Base-by-base conservation (phyloP, 2,888 invertebrate species). In the Graphium colonna region DNA sequence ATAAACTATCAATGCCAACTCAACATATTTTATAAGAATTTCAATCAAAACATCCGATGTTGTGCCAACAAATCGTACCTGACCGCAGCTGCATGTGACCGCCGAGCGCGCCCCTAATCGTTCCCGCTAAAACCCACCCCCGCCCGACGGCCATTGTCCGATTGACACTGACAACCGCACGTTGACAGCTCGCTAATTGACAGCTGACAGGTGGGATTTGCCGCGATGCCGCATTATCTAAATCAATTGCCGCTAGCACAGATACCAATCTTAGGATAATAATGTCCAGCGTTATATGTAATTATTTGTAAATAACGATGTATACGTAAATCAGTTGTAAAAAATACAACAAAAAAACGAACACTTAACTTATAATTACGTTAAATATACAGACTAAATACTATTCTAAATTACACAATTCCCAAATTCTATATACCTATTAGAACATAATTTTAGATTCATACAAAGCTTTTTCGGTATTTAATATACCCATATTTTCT, bases 161-260 rank as follows among this genome's bases (percentile, higher is more conserved):
- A 53, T 51, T 60, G 62, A 65, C 62, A 65, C 61, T 60, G 56
- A 51, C 51, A 46, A 43, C 55, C 43, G 61, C 51, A 41, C 47
- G 60, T 63, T 73, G 77, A 75, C 78, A 77, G 73, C 68, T 62
- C 71, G 41, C 61, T 77, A 74, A 78, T 70, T 74, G 79, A 76
- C 80, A 79, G 77, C 69, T 77, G 77, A 66, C 48, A 46, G 47
- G 44, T 42, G 48, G 3, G 38, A 40, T 42, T 33, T 26, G 53
- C 47, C 48, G 28, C 31, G 40, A 46, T 33, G 26, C 7, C 7
- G 21, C 51, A 31, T 21, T 40, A 43, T 55, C 45, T 33, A 28
- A n/a, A 40, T 21, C 39, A 28, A 44, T 39, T 50, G 42, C 33
- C 33, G 18, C 16, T n/a, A 1, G 12, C 10, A 12, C 3, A 36